Evolutionary conservation across 2,888 invertebrate genomes (phyloP), one percentile per base, ranked within the genome.

Genomic region (Ennomos quercinarius): DNA sequence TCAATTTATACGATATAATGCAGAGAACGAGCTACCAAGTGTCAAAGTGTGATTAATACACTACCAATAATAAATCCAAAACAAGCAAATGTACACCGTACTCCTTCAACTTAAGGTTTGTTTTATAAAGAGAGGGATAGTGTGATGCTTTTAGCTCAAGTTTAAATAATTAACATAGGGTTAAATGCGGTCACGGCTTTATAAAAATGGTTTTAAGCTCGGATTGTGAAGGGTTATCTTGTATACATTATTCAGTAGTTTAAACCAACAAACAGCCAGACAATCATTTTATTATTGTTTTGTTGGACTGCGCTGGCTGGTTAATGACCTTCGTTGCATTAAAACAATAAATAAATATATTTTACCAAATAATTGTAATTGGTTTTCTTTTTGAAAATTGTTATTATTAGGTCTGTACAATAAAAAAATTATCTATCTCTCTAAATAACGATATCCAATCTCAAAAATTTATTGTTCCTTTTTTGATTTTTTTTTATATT

Each of bases 121-220:
- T 11, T 2, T 42, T n/a, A 1, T 12, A 10, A 49, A n/a, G 10
- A 13, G 50, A 54, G 53, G 51, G 59, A 27, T 37, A 10, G 46
- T 37, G 65, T 59, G 59, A 61, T 60, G 55, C 63, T 63, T 61
- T 65, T 60, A 43, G 51, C 61, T 62, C 61, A 58, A 63, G 61
- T 37, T 67, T 71, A 58, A 71, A 72, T 72, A 73, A 72, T 72
- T 73, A 72, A 66, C 55, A 44, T n/a, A 50, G 49, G 72, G 72
- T 73, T 69, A 73, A 58, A 63, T n/a, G 72, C 69, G 73, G 69
- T 64, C 66, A 71, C 54, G 34, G 12, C 45, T 17, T 13, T 27
- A 45, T 50, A 43, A 60, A 55, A 50, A 49, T 37, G 5, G 46
- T 46, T 46, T 17, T 5, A 12, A 37, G n/a, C 10, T 37, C 9